Evolutionary conservation across 2,797 vertebrate species (phyloP).

Genomic region (Micrastur ruficollis): DNA sequence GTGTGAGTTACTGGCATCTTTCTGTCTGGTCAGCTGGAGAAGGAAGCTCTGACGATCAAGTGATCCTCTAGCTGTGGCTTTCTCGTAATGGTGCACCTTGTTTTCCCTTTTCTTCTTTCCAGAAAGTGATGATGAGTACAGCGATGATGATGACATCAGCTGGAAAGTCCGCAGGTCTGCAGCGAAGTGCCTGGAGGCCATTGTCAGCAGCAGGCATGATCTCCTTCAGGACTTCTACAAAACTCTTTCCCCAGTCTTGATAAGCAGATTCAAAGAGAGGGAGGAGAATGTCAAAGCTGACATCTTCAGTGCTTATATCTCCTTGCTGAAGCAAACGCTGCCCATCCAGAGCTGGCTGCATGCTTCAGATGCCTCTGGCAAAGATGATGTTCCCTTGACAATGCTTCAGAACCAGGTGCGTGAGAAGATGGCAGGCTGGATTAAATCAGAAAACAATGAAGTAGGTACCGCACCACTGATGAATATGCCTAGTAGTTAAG

Average conservation of each 20-base stretch:
- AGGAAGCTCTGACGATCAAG: background rate
- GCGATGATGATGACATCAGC: conserved; percentile 92
- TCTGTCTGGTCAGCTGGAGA: background rate
- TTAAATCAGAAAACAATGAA: background rate
- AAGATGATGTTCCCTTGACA: conserved; percentile 76
- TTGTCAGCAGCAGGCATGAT: conserved; percentile 84
- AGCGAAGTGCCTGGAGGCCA: conserved; percentile 88
- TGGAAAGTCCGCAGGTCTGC: conserved; percentile 95
- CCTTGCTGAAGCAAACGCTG: conserved; percentile 86
- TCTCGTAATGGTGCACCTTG: background rate
- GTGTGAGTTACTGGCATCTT: background rate
- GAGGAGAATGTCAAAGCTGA: conserved; percentile 94
- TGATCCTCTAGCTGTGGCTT: background rate
- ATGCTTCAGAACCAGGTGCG: conserved; percentile 86
- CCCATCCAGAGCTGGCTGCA: conserved; percentile 72
- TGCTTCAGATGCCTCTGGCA: conserved; percentile 45
- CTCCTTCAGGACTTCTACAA: conserved; percentile 86
- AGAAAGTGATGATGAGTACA: conserved; percentile 94
- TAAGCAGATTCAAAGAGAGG: conserved; percentile 89
- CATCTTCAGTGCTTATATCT: conserved; percentile 85
- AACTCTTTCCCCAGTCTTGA: conserved; percentile 83
- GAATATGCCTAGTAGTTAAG: background rate
- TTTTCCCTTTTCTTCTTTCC: background rate
- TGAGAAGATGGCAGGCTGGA: background rate
- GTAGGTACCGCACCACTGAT: fast-evolving